These are phyloP conservation scores for Gallirallus australis DNA, from an alignment of 2,797 vertebrate genomes.

Conservation along the genomic window DNA sequence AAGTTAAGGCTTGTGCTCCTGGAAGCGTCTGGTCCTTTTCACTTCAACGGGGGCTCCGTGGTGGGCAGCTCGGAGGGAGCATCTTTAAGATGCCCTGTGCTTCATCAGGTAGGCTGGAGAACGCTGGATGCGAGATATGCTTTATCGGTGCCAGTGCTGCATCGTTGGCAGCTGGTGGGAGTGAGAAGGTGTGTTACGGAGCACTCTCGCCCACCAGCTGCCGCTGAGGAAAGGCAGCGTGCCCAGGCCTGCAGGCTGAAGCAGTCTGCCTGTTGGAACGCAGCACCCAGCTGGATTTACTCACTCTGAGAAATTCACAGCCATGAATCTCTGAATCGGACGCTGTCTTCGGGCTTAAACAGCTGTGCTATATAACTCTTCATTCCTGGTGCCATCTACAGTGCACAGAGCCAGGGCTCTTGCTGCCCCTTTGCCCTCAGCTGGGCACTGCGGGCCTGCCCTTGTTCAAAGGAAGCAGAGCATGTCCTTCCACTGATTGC, in stretches of 20 bases:
- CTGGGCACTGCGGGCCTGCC: not conserved
- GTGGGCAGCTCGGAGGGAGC: not conserved
- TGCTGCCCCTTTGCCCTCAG: not conserved
- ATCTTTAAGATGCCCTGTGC: not conserved
- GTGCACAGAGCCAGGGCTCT: no score
- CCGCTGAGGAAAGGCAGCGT: not conserved
- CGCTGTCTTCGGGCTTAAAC: not conserved
- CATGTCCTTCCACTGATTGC: not conserved
- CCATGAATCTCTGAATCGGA: not conserved
- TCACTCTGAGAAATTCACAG: not conserved
- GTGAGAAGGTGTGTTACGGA: not conserved
- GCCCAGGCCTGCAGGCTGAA: not conserved
- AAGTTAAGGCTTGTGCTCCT: not conserved
- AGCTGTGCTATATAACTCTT: not conserved
- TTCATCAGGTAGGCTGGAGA: not conserved
- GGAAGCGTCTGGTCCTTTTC: not conserved
- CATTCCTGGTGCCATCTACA: not conserved
- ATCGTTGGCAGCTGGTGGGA: not conserved
- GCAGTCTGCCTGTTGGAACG: not conserved
- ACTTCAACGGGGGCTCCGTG: not conserved
- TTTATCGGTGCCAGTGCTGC: accelerated
- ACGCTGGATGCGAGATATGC: accelerated
- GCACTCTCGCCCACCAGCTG: accelerated
- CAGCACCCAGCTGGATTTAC: not conserved
- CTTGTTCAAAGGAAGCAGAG: not conserved